Evolutionary conservation across 2,888 invertebrate genomes (phyloP), one percentile per base, ranked within the genome.

Genomic region (Noctua comes): DNA sequence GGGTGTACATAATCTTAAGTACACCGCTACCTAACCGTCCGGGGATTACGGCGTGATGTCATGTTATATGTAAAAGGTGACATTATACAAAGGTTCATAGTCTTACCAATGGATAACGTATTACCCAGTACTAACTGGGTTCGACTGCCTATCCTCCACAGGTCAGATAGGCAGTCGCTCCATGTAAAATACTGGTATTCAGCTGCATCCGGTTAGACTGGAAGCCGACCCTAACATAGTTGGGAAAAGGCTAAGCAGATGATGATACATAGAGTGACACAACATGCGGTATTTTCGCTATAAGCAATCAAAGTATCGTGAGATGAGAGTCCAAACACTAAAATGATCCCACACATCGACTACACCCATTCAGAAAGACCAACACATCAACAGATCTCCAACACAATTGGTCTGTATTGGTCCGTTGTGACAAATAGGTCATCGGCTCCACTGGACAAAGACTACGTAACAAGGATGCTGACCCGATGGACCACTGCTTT

Each of bases 381-480:
- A 10, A 51, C 48, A 69, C 18, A 51, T 27, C 11, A n/a, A 51
- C 48, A 69, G 24, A 59, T 27, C 16, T 36, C 57, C n/a, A 0
- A 36, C 51, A 77, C 77, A 80, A 83, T 80, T 70, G 65, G 36
- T 10, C 31, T 46, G 78, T 76, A 16, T 48, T 68, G 57, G 36
- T 62, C 54, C 24, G 62, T 71, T 57, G 70, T 80, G 46, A 64
- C 77, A 85, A 80, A 72, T 83, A 70, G 86, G 83, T 80, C 86
- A 78, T 31, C 54, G 65, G 66, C 79, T 80, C n/a, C 43, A 57
- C 1, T 24, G 27, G n/a, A 86, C 88, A 88, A 75, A 75, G 82
- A 70, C 27, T 51, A 36, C 13, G 46, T 80, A 85, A 87, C 68
- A 65, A 87, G 76, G 78, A 88, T 76, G 74, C 75, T 79, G 85